Evolutionary conservation across 2,113 vertebrate genomes (phyloP).

Genomic region (Sakesphorus luctuosus): DNA sequence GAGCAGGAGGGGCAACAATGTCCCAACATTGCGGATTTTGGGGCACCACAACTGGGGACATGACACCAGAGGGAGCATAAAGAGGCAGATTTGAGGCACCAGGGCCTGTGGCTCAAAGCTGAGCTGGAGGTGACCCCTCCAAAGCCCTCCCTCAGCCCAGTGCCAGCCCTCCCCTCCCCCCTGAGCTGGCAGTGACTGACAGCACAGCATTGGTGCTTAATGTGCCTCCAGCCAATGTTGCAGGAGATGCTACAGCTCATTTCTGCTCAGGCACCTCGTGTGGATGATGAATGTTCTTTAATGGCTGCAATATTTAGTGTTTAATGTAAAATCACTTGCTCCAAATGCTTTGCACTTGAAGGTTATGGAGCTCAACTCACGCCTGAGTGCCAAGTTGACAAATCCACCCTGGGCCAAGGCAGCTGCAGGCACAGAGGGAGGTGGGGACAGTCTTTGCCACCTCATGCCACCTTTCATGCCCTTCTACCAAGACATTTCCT

Average conservation of each 20-base stretch:
- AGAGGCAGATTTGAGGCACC: neutral
- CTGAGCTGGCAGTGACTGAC: neutral
- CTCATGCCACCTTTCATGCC: neutral
- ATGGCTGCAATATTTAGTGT: slow-evolving; percentile 58
- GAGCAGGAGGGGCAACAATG: neutral
- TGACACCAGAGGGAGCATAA: neutral
- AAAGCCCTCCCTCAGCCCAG: neutral
- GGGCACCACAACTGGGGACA: neutral
- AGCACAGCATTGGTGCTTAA: neutral
- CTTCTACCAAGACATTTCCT: neutral
- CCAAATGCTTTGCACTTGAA: slow-evolving; percentile 4
- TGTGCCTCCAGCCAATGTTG: neutral
- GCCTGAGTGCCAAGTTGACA: neutral
- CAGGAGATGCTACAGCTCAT: slow-evolving; percentile 49
- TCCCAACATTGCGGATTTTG: neutral
- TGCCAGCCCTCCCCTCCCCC: neutral
- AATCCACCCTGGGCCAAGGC: neutral
- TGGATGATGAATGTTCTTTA: slow-evolving; percentile 53
- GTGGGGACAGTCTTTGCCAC: neutral
- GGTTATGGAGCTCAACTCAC: neutral
- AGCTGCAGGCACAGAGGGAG: neutral
- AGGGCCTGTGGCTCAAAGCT: neutral
- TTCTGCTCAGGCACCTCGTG: slow-evolving; percentile 22
- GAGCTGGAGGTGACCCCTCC: neutral
- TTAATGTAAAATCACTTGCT: slow-evolving; percentile 55